Evolutionary conservation across 1,140 invertebrate genomes (phyloP).

Genomic region (Nomia melanderi): DNA sequence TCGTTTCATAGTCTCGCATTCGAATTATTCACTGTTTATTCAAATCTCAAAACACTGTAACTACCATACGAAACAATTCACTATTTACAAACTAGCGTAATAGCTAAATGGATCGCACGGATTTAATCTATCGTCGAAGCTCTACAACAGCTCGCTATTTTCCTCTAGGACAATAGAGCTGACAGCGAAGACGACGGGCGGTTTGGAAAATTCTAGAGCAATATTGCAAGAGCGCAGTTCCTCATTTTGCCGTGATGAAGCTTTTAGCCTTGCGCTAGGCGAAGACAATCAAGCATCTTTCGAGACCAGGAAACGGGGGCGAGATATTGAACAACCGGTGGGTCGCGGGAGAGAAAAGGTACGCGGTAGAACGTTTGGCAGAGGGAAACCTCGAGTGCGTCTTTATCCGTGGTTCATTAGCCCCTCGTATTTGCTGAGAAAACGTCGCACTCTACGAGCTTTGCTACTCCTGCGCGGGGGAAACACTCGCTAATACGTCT

Average conservation of each 20-base stretch:
- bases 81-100: too few relatives aligned
- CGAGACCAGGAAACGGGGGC: background rate
- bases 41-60: too few relatives aligned
- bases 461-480: background rate
- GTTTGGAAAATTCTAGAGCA: slow-evolving; percentile 6
- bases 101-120: too few relatives aligned
- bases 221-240: background rate
- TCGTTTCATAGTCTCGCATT: too few relatives aligned
- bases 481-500: background rate
- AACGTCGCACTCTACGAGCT: background rate
- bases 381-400: background rate
- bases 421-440: slow-evolving; percentile 1
- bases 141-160: background rate
- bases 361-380: background rate
- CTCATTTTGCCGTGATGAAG: background rate
- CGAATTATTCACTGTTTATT: too few relatives aligned
- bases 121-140: too few relatives aligned
- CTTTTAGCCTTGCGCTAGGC: background rate
- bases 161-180: background rate
- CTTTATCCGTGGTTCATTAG: slow-evolving; percentile 1
- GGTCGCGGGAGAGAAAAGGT: background rate
- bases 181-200: background rate
- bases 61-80: too few relatives aligned
- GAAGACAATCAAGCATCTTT: background rate
- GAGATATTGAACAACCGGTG: slow-evolving; percentile 1